phyloP scores from a whole-genome alignment of 2,797 vertebrate genomes.

The Malacoraja senta region DNA sequence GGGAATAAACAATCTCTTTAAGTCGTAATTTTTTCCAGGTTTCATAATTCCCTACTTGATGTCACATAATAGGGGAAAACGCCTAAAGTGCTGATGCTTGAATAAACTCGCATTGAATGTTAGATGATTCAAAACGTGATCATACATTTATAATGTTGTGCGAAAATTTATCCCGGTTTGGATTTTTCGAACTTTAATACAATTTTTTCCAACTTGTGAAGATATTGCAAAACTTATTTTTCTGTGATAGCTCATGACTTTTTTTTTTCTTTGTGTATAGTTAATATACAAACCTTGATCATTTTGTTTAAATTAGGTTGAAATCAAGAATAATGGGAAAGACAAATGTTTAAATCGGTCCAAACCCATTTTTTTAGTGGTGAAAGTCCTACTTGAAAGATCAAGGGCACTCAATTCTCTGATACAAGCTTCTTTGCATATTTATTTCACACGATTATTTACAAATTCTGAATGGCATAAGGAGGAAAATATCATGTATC shows the following conservation, averaged over 20 bases:
- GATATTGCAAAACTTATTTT: not conserved
- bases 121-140: not conserved
- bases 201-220: not conserved
- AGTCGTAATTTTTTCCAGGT: not conserved
- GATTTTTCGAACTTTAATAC: not conserved
- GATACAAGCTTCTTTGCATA: not conserved
- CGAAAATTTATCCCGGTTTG: not conserved
- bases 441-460: not conserved
- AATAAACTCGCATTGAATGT: too few relatives aligned
- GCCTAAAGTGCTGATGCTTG: not conserved
- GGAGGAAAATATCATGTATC: not conserved
- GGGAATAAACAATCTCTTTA: slow-evolving; percentile 7
- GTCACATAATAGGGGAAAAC: not conserved
- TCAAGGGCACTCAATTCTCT: not conserved
- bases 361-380: not conserved
- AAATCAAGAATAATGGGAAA: not conserved
- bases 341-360: not conserved
- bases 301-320: not conserved
- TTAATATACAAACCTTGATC: not conserved
- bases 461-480: not conserved
- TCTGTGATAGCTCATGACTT: not conserved
- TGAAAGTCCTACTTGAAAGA: not conserved
- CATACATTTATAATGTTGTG: not conserved
- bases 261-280: not conserved
- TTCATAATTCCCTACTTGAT: slow-evolving; percentile 11